Percentiles rank a stretch among this genome's conserved stretches.
Conservation (phyloP, 2,888 invertebrate genomes). For the Epistrophe eligans region DNA sequence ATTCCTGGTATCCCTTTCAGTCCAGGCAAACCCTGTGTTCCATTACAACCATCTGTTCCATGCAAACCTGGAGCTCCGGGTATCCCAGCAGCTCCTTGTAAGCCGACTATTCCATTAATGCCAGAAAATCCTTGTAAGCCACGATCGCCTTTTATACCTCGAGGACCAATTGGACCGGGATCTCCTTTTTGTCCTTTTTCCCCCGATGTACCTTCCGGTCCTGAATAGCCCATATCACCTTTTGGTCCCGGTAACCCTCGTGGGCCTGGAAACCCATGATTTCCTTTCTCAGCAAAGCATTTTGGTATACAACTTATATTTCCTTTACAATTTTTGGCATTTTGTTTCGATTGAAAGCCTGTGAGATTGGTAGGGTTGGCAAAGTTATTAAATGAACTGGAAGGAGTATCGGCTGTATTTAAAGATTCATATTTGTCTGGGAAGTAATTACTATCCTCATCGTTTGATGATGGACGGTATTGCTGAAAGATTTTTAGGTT, state of each 20-base stretch:
- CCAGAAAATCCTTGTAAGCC: constrained; percentile 95
- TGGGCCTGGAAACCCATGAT: constrained; percentile 89
- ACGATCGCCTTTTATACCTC: constrained; percentile 93
- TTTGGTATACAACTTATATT: constrained; percentile 91
- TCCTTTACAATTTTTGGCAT: constrained; percentile 87
- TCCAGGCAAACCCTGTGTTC: constrained; percentile 94
- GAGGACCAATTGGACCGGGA: constrained; percentile 91
- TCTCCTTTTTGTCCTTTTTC: constrained; percentile 96
- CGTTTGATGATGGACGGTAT: constrained; percentile 81
- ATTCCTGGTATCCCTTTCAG: constrained; percentile 88
- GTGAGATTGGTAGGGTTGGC: constrained; percentile 80
- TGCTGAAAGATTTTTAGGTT: constrained; percentile 79
- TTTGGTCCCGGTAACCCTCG: constrained; percentile 89
- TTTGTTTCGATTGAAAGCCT: constrained; percentile 80
- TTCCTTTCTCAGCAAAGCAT: constrained; percentile 95
- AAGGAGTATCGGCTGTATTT: constrained; percentile 79
- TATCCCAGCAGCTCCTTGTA: constrained; percentile 81
- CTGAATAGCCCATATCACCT: constrained; percentile 92
- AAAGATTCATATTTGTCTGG: constrained; percentile 66
- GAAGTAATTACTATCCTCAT: not conserved
- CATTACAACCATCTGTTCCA: constrained; percentile 97
- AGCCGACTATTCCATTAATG: constrained; percentile 88
- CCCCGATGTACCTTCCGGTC: constrained; percentile 92
- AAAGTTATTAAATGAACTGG: constrained; percentile 81
- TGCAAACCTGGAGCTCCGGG: constrained; percentile 91